These are phyloP conservation scores for Myiotriccus ornatus DNA, from an alignment of 2,797 vertebrate genomes.

Conservation along the genomic window DNA sequence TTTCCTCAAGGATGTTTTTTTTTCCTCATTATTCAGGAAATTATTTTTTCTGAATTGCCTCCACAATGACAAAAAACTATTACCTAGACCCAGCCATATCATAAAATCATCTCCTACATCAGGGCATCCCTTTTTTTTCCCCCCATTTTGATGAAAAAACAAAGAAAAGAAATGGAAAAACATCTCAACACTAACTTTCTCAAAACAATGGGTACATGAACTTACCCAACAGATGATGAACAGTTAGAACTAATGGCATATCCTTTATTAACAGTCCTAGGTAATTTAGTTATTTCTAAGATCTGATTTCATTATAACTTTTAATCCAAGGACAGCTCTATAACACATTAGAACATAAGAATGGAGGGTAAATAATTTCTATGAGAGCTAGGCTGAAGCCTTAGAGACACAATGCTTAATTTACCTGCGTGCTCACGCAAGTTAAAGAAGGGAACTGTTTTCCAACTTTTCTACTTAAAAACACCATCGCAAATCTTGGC, in stretches of 20 bases:
- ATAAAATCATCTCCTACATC: not conserved
- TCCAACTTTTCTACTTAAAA: conserved; percentile 19
- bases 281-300: not conserved
- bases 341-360: not conserved
- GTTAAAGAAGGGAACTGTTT: not conserved
- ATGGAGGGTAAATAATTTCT: not conserved
- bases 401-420: not conserved
- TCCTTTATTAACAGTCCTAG: not conserved
- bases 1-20: not conserved
- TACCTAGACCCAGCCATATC: not conserved
- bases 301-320: not conserved
- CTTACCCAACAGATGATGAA: not conserved
- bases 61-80: not conserved
- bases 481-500: not conserved
- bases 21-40: not conserved
- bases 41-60: not conserved
- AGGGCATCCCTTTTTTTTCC: not conserved
- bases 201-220: not conserved
- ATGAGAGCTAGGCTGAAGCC: not conserved
- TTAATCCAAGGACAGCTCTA: not conserved
- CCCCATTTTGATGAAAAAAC: not conserved
- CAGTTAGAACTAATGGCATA: not conserved
- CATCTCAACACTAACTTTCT: not conserved
- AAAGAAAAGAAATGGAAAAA: not conserved
- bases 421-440: not conserved